Conservation (phyloP, 2,888 invertebrate species). For the Zeuzera pyrina region DNA sequence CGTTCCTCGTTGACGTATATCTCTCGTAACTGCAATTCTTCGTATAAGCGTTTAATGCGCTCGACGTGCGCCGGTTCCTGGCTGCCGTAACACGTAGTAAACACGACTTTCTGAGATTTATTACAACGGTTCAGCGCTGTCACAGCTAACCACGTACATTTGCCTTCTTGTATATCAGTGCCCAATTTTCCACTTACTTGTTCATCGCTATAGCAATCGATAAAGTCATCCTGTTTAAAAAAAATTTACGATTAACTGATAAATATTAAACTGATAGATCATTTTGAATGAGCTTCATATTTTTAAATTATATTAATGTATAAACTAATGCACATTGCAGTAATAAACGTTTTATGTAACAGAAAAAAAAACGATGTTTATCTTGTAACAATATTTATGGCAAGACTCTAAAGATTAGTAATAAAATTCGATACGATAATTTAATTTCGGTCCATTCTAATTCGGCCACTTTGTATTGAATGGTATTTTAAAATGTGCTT, state of each 20-base stretch:
- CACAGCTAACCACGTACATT: slow-evolving; percentile 93
- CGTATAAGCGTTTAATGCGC: slow-evolving; percentile 36
- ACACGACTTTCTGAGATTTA: slow-evolving; percentile 75
- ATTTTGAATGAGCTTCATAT: too few species aligned
- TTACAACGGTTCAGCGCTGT: slow-evolving; percentile 81
- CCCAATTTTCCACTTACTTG: slow-evolving; percentile 29
- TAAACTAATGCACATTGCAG: too few species aligned
- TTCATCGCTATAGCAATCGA: slow-evolving; percentile 88
- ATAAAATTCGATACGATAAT: too few species aligned
- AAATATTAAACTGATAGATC: too few species aligned
- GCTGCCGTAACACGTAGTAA: slow-evolving; percentile 81
- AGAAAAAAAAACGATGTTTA: too few species aligned
- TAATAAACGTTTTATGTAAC: too few species aligned
- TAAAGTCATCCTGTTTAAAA: slow-evolving; percentile 79
- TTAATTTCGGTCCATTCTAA: too few species aligned
- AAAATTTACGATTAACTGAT: slow-evolving; percentile 1
- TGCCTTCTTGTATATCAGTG: slow-evolving; percentile 78
- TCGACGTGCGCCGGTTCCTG: slow-evolving; percentile 76
- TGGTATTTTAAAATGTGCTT: too few species aligned
- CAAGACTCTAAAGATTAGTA: too few species aligned
- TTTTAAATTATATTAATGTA: too few species aligned
- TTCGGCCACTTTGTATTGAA: too few species aligned
- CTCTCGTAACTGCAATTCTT: slow-evolving; percentile 78
- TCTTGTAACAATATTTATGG: too few species aligned
- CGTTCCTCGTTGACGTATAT: slow-evolving; percentile 82